Evolutionary conservation across 2,797 vertebrate species (phyloP), one percentile per base, ranked within the genome.

Genomic region (Poliocrania exsul): DNA sequence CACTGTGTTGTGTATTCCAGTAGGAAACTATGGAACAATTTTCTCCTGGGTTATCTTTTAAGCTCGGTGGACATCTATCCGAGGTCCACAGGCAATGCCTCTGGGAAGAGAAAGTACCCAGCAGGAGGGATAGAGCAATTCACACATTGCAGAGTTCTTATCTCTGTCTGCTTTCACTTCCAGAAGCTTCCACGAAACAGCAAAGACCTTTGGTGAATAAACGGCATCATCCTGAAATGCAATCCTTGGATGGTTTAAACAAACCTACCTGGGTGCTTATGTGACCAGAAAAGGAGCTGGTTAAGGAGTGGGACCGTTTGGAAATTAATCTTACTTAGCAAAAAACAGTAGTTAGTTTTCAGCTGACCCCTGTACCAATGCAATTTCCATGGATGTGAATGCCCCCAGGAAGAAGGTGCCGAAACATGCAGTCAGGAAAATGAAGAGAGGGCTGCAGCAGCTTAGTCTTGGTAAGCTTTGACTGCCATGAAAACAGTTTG

Each of bases 41-140:
- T 81, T 37, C 86, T 88, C 26, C 47, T 31, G 56, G 31, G 35
- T 23, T 54, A 17, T 28, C 50, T 31, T 42, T 73, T 50, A 28
- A 35, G 64, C 82, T 65, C 60, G n/a, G n/a, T 23, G 44, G 44
- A 54, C 35, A 16, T 0, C 0, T 5, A 19, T 6, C 24, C 44
- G 44, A 86, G 47, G 24, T 66, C 67, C 67, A 42, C 7, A 19
- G 54, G 79, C 51, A 37, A 29, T 33, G 17, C 20, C 67, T 33
- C 46, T 31, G 79, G 50, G 44, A 92, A 72, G 40, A 66, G 79
- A 62, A 80, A 62, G 67, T 49, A 66, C 10, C 38, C 67, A 87
- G 67, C 38, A 70, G 31, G 35, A 73, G 5, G 5, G 53, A 77
- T 4, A 33, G 14, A 66, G 31, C 50, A 60, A 73, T 40, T 64